Evolutionary conservation across 2,113 vertebrate genomes (phyloP).

Genomic region (Pycnonotus jocosus): DNA sequence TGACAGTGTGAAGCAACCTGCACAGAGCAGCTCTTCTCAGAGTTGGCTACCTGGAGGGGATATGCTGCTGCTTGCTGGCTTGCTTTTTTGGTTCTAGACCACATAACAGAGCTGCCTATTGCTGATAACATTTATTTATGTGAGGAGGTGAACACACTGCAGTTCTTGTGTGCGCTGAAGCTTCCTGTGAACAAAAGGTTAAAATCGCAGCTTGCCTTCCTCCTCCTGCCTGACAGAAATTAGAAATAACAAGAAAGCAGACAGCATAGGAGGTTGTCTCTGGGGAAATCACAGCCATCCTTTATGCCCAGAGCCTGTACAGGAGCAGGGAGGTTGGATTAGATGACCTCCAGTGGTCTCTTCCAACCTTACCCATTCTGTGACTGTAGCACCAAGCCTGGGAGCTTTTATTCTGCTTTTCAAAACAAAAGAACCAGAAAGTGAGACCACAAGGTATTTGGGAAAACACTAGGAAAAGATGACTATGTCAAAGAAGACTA

Average conservation of each 20-base stretch:
- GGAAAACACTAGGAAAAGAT: background rate
- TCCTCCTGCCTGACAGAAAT: background rate
- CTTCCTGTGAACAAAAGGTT: background rate
- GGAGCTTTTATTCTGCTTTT: background rate
- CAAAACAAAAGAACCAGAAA: background rate
- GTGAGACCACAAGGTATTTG: background rate
- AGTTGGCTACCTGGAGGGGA: background rate
- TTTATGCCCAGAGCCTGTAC: background rate
- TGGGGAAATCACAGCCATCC: background rate
- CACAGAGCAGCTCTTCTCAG: background rate
- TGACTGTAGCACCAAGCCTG: background rate
- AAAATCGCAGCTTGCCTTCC: background rate
- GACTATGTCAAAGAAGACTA: background rate
- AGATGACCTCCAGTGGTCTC: background rate
- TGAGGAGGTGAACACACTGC: background rate
- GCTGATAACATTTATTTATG: background rate
- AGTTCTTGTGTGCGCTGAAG: background rate
- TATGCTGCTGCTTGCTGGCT: background rate
- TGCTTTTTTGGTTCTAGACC: background rate
- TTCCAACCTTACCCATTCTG: background rate
- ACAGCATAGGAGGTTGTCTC: background rate
- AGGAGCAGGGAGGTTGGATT: background rate
- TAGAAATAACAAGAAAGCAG: background rate
- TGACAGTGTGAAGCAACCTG: background rate
- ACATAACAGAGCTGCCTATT: background rate